A percentile compares a stretch with the other conserved stretches of the same genome.
phyloP scores from a whole-genome alignment of 2,797 vertebrate species.

The Enteromius fasciolatus region DNA sequence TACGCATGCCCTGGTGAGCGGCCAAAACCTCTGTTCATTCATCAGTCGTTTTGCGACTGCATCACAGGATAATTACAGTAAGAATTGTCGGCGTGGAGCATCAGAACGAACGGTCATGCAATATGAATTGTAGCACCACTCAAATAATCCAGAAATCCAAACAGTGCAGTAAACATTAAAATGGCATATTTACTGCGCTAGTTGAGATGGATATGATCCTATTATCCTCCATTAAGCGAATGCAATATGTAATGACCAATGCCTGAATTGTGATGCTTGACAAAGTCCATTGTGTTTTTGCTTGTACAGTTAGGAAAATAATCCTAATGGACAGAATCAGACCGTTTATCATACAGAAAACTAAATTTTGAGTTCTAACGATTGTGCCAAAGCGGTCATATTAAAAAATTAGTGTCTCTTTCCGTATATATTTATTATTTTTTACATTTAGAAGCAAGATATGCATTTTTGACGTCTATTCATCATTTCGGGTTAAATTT shows the following conservation, averaged over 20 bases:
- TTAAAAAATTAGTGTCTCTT: conserved; percentile 10
- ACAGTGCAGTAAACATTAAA: conserved; percentile 50
- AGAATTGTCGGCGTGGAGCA: conserved; percentile 51
- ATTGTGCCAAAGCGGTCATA: neutral
- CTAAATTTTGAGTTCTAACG: neutral
- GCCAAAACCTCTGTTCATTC: conserved; percentile 67
- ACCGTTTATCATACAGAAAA: conserved; percentile 22
- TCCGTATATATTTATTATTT: conserved; percentile 9
- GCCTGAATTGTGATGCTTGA: conserved; percentile 40
- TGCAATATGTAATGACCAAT: conserved; percentile 40
- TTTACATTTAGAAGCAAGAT: conserved; percentile 8
- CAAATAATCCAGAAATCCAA: conserved; percentile 51
- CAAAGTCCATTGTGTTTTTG: conserved; percentile 39
- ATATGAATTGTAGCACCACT: conserved; percentile 50
- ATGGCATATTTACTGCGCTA: conserved; percentile 37
- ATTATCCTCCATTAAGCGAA: conserved; percentile 41
- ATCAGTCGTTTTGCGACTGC: conserved; percentile 68
- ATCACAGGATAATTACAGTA: conserved; percentile 63
- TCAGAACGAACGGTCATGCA: conserved; percentile 50
- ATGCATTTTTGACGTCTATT: neutral
- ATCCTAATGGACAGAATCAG: conserved; percentile 23
- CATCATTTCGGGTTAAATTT: neutral
- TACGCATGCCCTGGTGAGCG: conserved; percentile 59
- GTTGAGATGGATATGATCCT: conserved; percentile 42
- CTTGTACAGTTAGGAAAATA: conserved; percentile 22